These are phyloP conservation scores for Phalacrocorax brasilianus DNA, from an alignment of 2,113 vertebrate genomes.

Conservation along the genomic window DNA sequence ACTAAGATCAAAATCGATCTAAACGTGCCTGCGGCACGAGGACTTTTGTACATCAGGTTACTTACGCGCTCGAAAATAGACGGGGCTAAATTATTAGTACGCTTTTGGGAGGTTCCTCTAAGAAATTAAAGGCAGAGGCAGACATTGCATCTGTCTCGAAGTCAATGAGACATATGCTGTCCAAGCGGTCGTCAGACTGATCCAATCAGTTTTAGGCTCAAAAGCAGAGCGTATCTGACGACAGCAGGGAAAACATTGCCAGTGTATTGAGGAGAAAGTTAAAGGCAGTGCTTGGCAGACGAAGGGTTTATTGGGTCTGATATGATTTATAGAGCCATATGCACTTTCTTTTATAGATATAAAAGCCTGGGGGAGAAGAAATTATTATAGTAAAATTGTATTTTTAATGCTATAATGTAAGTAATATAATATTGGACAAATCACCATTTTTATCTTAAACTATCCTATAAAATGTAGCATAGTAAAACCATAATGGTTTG, in stretches of 20 bases:
- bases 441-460: conserved; percentile 19
- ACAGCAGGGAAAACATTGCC: background rate
- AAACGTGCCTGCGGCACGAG: background rate
- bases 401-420: conserved; percentile 42
- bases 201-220: background rate
- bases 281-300: conserved; percentile 8
- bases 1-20: background rate
- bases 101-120: background rate
- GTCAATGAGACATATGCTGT: background rate
- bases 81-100: rapidly evolving
- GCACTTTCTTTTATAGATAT: conserved; percentile 41
- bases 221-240: background rate
- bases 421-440: conserved; percentile 22
- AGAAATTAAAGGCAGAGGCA: background rate
- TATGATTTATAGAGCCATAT: conserved; percentile 59
- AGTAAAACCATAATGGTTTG: conserved; percentile 14
- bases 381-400: conserved; percentile 25
- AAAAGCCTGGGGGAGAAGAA: conserved; percentile 31
- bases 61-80: background rate
- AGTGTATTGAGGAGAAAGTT: conserved; percentile 4
- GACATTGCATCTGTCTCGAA: background rate
- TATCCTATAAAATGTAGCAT: background rate
- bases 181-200: background rate
- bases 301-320: conserved; percentile 41
- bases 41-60: background rate